phyloP scores from a whole-genome alignment of 37 sponge, comb jelly and placozoan genomes.

The Geodia barretti region DNA sequence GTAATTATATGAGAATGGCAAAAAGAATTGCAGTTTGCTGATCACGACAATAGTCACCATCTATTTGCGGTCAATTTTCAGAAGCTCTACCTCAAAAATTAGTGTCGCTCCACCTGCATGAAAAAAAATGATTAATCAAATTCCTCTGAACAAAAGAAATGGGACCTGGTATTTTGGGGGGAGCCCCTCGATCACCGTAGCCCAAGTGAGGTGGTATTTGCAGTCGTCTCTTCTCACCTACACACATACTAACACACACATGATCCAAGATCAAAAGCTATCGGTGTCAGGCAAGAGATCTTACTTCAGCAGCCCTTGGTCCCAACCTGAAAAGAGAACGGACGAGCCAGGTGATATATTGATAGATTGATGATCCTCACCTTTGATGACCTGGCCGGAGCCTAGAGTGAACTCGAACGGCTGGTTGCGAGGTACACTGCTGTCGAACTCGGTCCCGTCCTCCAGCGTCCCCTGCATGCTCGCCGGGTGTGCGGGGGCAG shows the following conservation, averaged over 20 bases:
- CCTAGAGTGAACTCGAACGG: conserved; percentile 91
- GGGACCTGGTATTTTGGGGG: conserved; percentile 89
- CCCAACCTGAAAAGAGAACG: conserved; percentile 69
- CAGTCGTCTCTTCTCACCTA: conserved; percentile 89
- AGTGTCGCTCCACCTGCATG: conserved; percentile 88
- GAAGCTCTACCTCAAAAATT: conserved; percentile 91
- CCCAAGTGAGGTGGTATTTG: conserved; percentile 89
- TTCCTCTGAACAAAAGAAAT: not conserved
- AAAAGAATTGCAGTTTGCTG: no score
- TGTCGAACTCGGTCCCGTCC: conserved; percentile 97
- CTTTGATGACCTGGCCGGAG: conserved; percentile 93
- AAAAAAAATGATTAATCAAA: not conserved
- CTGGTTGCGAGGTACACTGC: conserved; percentile 76
- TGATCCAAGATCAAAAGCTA: not conserved
- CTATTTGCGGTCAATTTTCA: conserved; percentile 77
- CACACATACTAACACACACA: conserved; percentile 80
- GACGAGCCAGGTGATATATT: not conserved
- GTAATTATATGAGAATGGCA: no score
- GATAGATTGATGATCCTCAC: conserved; percentile 13
- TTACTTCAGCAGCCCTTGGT: conserved; percentile 88
- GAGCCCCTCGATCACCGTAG: conserved; percentile 92
- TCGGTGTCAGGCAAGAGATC: not conserved
- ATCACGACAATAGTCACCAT: no score
- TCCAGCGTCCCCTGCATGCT: conserved; percentile 82
- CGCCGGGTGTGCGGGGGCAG: not conserved